A percentile compares a stretch with the other conserved stretches of the same genome.
These are phyloP conservation scores for Sebastes hopkinsi DNA, from an alignment of 2,797 vertebrate species.

Conservation along the genomic window DNA sequence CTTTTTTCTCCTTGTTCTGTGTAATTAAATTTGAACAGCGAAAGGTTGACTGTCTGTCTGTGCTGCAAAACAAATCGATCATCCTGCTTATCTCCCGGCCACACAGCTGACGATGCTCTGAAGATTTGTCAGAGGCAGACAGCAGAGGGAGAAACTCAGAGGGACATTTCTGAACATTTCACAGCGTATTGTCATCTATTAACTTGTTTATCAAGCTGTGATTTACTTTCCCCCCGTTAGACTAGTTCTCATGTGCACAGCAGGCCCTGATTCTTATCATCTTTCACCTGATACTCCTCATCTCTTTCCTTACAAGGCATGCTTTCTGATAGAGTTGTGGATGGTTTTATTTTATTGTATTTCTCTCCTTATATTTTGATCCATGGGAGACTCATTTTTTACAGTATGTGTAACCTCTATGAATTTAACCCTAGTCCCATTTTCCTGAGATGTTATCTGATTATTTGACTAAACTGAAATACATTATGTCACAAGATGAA, in stretches of 20 bases:
- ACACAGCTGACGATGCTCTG: slow-evolving; percentile 18
- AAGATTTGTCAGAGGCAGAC: neutral
- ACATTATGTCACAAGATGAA: slow-evolving; percentile 2
- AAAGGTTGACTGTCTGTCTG: slow-evolving; percentile 68
- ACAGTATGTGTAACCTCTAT: neutral
- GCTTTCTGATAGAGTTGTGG: neutral
- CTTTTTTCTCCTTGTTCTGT: slow-evolving; percentile 34
- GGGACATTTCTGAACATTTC: slow-evolving; percentile 3
- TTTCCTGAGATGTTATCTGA: neutral
- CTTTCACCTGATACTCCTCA: neutral
- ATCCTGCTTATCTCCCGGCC: slow-evolving; percentile 61
- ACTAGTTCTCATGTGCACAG: neutral
- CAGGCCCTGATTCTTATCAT: neutral
- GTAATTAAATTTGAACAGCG: slow-evolving; percentile 68
- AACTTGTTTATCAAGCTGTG: neutral
- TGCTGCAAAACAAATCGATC: slow-evolving; percentile 75
- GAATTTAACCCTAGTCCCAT: neutral
- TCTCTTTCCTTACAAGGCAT: neutral
- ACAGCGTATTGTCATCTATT: neutral
- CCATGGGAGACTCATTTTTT: neutral
- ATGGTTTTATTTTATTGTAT: neutral
- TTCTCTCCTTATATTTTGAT: neutral
- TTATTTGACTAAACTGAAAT: slow-evolving; percentile 4
- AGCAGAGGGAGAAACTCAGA: slow-evolving; percentile 7
- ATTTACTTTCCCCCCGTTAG: neutral